These are phyloP conservation scores for Drosophila azteca DNA, from an alignment of 1,140 invertebrate species.

Conservation along the genomic window DNA sequence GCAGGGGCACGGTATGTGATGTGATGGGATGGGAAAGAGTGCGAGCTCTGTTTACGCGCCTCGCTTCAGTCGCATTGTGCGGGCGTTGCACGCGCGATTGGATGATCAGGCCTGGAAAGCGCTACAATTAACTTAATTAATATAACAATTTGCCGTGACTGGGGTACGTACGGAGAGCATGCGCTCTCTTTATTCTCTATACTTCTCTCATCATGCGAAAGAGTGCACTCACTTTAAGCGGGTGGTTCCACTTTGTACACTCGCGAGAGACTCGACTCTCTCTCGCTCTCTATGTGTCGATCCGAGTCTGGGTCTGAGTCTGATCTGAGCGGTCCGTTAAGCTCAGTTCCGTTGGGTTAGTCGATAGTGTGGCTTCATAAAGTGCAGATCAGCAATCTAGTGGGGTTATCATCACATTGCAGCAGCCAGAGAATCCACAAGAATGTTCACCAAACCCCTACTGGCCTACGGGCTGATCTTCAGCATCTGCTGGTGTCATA, in stretches of 20 bases:
- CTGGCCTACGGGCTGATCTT: conserved; percentile 29
- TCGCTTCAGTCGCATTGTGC: conserved; percentile 45
- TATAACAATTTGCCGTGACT: conserved; percentile 54
- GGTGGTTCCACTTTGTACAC: conserved; percentile 24
- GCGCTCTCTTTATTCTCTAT: background rate
- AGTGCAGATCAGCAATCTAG: conserved; percentile 45
- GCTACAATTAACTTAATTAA: conserved; percentile 80
- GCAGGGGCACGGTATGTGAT: background rate
- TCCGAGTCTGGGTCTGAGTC: conserved; percentile 16
- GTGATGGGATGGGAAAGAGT: background rate
- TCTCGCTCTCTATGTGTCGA: conserved; percentile 12
- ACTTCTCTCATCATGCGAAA: conserved; percentile 24
- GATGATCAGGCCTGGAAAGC: conserved; percentile 52
- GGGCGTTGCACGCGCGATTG: conserved; percentile 64
- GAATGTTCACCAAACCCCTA: conserved; percentile 42
- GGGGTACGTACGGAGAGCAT: background rate
- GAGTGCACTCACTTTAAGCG: conserved; percentile 32
- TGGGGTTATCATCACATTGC: conserved; percentile 2
- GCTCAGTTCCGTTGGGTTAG: conserved; percentile 32
- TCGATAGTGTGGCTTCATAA: conserved; percentile 45
- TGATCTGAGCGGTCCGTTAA: conserved; percentile 16
- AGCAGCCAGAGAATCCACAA: background rate
- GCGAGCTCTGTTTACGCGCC: conserved; percentile 19
- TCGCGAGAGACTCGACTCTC: background rate
- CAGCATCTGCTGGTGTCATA: conserved; percentile 27